Evolutionary conservation across 2,113 vertebrate species (phyloP), one percentile per base, ranked within the genome.

Genomic region (Zosterops pallidus): DNA sequence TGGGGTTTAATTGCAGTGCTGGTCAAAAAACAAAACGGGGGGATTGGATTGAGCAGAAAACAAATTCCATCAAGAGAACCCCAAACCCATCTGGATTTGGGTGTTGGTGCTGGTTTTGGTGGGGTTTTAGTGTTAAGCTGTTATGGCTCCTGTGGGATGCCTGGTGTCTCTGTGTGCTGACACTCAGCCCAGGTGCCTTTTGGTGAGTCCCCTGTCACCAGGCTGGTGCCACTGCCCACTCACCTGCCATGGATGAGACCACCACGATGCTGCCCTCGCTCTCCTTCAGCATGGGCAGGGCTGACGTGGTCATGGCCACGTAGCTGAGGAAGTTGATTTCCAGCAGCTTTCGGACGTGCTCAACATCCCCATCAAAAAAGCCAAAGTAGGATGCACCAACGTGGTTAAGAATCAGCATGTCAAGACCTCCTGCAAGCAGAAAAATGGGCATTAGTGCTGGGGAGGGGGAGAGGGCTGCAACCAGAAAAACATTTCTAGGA

Each of bases 401-500:
- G 5, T 98, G 98, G 52, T 98, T 98, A 14, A 98, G 97, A 13
- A 98, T 98, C 59, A 98, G 97, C 98, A 98, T 98, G 96, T 98
- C 98, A 2, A 98, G 85, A 65, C 97, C 97, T 39, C 98, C 98
- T 98, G 94, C 24, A 70, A 56, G 57, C 89, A 92, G 95, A 26
- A 24, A 47, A 83, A 65, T 72, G 57, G 49, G 52, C 2, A 1
- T 95, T 41, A 90, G 35, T 23, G 42, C 16, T 37, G 57, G 39
- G 18, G 39, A 12, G 39, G 39, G n/a, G 49, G 42, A 89, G 50
- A 67, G 35, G 62, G 59, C 41, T 82, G 5, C 53, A 39, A 6
- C 7, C 56, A 71, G 83, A 82, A 17, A 31, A 86, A 29, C n/a
- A 12, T 41, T 59, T 33, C 64, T 64, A 31, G 62, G 46, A 82